These are phyloP conservation scores for Zelostemma sp. DNA, from an alignment of 1,140 invertebrate genomes.

Conservation along the genomic window DNA sequence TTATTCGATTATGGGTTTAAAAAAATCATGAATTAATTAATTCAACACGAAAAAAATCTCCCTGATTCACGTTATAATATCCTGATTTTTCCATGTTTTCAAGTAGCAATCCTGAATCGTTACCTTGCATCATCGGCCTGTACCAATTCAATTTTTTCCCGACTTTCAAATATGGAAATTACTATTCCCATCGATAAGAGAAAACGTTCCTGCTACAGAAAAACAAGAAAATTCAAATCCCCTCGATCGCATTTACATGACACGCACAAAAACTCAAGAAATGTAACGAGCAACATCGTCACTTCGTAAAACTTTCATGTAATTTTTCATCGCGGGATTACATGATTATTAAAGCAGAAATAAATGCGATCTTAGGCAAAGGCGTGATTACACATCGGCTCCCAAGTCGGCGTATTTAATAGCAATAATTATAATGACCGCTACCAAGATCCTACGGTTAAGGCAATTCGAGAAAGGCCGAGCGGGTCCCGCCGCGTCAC, in stretches of 20 bases:
- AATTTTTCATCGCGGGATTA: background rate
- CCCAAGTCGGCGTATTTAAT: slow-evolving; percentile 24
- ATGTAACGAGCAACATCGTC: background rate
- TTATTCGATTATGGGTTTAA: too few species aligned
- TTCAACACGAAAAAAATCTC: too few species aligned
- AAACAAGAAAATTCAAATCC: background rate
- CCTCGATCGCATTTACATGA: too few species aligned
- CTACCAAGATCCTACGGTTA: slow-evolving; percentile 10
- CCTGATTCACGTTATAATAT: too few species aligned
- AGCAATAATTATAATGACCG: slow-evolving; percentile 27
- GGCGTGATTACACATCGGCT: background rate
- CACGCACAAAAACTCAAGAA: too few species aligned
- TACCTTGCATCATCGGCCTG: too few species aligned
- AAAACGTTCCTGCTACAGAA: background rate
- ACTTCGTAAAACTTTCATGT: background rate
- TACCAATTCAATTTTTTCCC: too few species aligned
- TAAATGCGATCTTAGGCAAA: background rate
- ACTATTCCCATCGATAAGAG: background rate
- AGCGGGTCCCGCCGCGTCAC: slow-evolving; percentile 18
- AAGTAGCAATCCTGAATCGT: too few species aligned
- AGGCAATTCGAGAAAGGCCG: slow-evolving; percentile 41
- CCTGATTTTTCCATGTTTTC: too few species aligned
- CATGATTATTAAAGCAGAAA: background rate
- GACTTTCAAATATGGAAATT: background rate
- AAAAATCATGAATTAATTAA: too few species aligned